These are phyloP conservation scores for Eumeta japonica DNA, from an alignment of 1,140 invertebrate genomes.

Conservation along the genomic window DNA sequence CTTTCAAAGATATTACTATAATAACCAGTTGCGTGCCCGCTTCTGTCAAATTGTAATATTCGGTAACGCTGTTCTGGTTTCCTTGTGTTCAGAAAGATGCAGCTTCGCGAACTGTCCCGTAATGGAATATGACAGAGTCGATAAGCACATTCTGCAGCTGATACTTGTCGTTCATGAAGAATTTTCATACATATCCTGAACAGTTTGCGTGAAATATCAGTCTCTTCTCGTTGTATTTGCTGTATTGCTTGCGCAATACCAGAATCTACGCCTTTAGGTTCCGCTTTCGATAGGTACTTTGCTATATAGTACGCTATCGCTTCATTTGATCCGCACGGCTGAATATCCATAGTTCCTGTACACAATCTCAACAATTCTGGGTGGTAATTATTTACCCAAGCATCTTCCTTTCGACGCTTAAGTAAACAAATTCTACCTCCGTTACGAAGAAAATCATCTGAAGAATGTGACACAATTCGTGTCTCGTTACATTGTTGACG, in stretches of 20 bases:
- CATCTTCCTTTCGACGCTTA: slow-evolving; percentile 11
- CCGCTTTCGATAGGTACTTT: slow-evolving; percentile 38
- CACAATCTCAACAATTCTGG: slow-evolving; percentile 11
- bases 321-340: slow-evolving; percentile 24
- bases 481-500: slow-evolving; percentile 9
- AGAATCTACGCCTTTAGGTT: slow-evolving; percentile 26
- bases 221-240: slow-evolving; percentile 16
- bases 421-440: slow-evolving; percentile 13
- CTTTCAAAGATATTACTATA: slow-evolving; percentile 32
- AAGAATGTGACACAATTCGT: slow-evolving; percentile 5
- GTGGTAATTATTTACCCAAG: slow-evolving; percentile 14
- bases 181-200: slow-evolving; percentile 25
- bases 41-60: slow-evolving; percentile 25
- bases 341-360: slow-evolving; percentile 13
- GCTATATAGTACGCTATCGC: slow-evolving; percentile 39
- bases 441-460: slow-evolving; percentile 12
- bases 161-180: too few relatives aligned
- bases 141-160: slow-evolving; percentile 29
- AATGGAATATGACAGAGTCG: slow-evolving; percentile 29
- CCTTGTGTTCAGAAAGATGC: slow-evolving; percentile 28
- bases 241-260: too few relatives aligned
- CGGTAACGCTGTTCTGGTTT: slow-evolving; percentile 30
- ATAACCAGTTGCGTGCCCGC: slow-evolving; percentile 18
- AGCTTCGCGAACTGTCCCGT: slow-evolving; percentile 21
- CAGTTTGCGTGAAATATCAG: slow-evolving; percentile 21